Evolutionary conservation across 2,113 vertebrate genomes (phyloP).

Genomic region (Oplegnathus fasciatus): DNA sequence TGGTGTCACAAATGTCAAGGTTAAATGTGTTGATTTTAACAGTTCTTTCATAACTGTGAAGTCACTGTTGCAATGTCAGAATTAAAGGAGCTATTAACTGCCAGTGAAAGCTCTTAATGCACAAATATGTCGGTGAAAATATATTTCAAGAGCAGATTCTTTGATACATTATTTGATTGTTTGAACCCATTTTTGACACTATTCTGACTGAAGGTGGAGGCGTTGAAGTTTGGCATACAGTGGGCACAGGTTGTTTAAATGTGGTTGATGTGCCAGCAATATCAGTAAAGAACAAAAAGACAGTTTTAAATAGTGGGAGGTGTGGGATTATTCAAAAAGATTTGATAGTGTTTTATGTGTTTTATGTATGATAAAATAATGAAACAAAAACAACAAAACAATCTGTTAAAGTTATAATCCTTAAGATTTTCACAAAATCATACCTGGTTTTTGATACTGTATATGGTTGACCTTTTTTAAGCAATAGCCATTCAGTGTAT

Average conservation of each 20-base stretch:
- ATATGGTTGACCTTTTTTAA: not conserved
- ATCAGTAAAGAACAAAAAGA: not conserved
- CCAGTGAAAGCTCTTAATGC: not conserved
- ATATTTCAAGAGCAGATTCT: not conserved
- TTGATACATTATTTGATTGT: not conserved
- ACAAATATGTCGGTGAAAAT: not conserved
- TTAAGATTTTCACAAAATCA: not conserved
- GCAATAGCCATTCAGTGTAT: not conserved
- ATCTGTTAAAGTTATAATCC: not conserved
- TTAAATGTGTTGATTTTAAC: not conserved
- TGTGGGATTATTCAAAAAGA: not conserved
- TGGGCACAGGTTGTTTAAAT: not conserved
- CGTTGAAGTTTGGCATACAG: not conserved
- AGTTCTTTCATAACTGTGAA: not conserved
- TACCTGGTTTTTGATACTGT: not conserved
- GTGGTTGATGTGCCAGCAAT: not conserved
- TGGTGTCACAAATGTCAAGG: not conserved
- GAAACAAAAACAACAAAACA: not conserved
- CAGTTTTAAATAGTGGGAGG: not conserved
- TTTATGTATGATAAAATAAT: not conserved
- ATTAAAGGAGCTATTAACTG: not conserved
- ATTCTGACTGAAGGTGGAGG: not conserved
- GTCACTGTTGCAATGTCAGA: not conserved
- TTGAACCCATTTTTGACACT: not conserved
- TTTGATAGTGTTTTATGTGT: not conserved